These are phyloP conservation scores for Hydropsyche betteni DNA, from an alignment of 2,888 invertebrate genomes.

Conservation along the genomic window DNA sequence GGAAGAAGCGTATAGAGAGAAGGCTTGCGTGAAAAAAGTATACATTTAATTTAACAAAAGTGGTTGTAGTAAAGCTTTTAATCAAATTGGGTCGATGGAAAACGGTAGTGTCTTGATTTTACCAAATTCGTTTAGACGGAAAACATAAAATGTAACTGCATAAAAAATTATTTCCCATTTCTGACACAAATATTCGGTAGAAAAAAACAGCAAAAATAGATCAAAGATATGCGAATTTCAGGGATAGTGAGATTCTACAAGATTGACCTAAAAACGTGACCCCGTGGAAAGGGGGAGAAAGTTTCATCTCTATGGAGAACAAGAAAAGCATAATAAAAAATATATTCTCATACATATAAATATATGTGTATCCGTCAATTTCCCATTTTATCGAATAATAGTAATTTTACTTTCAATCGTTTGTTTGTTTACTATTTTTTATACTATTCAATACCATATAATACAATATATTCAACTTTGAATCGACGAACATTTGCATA, in stretches of 20 bases:
- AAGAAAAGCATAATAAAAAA: constrained; percentile 29
- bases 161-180: constrained; percentile 28
- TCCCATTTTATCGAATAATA: background rate
- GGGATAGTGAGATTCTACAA: constrained; percentile 33
- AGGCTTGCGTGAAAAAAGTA: too few species aligned
- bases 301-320: constrained; percentile 15
- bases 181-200: constrained; percentile 20
- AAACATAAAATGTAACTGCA: constrained; percentile 30
- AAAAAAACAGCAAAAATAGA: constrained; percentile 32
- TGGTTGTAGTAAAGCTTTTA: too few species aligned
- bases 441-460: background rate
- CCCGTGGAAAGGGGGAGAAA: constrained; percentile 27
- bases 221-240: constrained; percentile 32
- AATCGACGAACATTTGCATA: too few species aligned
- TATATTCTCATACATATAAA: constrained; percentile 18
- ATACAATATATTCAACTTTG: too few species aligned
- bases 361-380: background rate
- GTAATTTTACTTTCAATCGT: background rate
- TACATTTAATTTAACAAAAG: too few species aligned
- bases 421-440: background rate
- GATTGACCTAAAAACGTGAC: constrained; percentile 33
- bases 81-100: background rate
- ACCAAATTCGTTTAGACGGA: background rate
- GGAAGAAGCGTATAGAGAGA: too few species aligned
- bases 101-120: constrained; percentile 19